These are phyloP conservation scores for Willisornis vidua DNA, from an alignment of 2,113 vertebrate species.

Conservation along the genomic window DNA sequence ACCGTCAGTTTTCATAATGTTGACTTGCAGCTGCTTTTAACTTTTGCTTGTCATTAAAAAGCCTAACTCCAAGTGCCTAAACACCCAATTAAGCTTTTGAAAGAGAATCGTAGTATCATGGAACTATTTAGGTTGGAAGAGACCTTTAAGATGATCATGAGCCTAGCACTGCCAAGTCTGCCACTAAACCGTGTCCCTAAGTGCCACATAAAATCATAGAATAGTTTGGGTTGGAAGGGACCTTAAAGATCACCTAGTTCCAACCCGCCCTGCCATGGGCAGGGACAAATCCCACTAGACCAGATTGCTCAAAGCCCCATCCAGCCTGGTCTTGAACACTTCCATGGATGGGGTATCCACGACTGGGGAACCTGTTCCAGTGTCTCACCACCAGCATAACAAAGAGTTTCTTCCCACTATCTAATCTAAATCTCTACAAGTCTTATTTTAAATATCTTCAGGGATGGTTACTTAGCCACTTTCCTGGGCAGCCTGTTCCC, in stretches of 20 bases:
- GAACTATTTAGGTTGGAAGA: not conserved
- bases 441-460: not conserved
- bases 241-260: not conserved
- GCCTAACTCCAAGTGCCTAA: conserved; percentile 28
- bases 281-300: not conserved
- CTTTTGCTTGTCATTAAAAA: conserved; percentile 65
- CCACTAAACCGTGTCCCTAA: not conserved
- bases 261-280: not conserved
- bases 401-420: not conserved
- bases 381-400: not conserved
- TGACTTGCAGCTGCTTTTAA: conserved; percentile 60
- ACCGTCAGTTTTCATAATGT: conserved; percentile 47
- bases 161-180: not conserved
- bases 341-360: not conserved
- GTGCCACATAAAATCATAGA: not conserved
- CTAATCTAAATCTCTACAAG: not conserved
- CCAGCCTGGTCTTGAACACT: not conserved
- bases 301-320: not conserved
- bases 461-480: not conserved
- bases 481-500: not conserved
- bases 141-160: not conserved
- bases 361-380: not conserved
- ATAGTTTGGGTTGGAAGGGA: not conserved
- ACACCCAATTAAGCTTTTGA: conserved; percentile 52
- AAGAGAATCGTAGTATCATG: not conserved